These are phyloP conservation scores for Zosterops lateralis DNA, from an alignment of 2,113 vertebrate species.

Conservation along the genomic window DNA sequence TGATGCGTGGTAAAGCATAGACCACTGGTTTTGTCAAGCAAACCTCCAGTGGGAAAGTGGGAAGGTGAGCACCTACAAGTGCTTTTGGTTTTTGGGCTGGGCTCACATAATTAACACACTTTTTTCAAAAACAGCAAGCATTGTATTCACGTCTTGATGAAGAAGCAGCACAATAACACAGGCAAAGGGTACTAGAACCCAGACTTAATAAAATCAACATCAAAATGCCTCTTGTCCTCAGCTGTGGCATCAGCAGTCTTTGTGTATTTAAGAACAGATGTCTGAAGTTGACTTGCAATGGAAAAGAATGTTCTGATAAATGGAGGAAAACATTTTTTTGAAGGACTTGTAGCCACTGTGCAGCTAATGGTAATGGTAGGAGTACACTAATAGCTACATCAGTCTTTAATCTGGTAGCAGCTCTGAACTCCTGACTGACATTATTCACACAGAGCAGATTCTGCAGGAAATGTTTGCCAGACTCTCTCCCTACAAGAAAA, in stretches of 20 bases:
- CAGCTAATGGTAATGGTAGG: background rate
- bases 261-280: background rate
- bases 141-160: background rate
- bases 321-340: background rate
- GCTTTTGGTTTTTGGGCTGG: constrained; percentile 45
- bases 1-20: background rate
- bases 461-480: background rate
- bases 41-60: background rate
- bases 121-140: constrained; percentile 10
- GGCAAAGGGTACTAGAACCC: background rate
- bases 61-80: background rate
- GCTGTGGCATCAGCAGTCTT: background rate
- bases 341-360: background rate
- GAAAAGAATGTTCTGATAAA: background rate
- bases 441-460: background rate
- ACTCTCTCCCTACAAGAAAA: background rate
- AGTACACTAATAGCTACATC: background rate
- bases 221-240: background rate
- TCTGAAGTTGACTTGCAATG: background rate
- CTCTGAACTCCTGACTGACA: background rate
- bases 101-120: background rate
- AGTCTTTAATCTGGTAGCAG: background rate
- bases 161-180: background rate
- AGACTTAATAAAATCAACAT: background rate
- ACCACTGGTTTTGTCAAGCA: background rate